Conservation (phyloP, 2,797 vertebrate species). For the Hypotaenidia philippensis region DNA sequence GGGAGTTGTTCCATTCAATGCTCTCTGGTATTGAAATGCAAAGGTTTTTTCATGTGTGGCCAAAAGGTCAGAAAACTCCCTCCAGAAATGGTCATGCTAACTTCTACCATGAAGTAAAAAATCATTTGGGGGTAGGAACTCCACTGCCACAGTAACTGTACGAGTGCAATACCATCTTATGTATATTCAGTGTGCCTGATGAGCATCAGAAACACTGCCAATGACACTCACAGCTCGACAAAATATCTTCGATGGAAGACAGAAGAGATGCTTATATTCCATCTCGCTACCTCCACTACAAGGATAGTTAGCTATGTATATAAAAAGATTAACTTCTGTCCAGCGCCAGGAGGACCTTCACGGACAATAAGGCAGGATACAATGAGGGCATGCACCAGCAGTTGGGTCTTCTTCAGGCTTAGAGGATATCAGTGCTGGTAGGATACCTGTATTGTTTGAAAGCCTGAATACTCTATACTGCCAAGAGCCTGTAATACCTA, state of each 20-base stretch:
- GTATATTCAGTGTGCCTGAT: background rate
- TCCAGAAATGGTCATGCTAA: background rate
- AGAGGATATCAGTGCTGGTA: background rate
- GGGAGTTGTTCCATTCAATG: background rate
- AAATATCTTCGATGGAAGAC: background rate
- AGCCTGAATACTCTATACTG: background rate
- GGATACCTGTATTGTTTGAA: background rate
- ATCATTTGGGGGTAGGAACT: background rate
- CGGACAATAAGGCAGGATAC: background rate
- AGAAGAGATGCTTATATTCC: background rate
- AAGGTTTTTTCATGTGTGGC: background rate
- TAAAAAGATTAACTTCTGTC: background rate
- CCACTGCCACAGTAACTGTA: background rate
- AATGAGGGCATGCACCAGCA: background rate
- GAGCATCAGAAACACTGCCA: background rate
- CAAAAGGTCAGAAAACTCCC: background rate
- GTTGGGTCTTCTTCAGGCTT: background rate
- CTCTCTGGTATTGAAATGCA: background rate
- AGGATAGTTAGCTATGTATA: background rate
- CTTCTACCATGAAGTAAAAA: background rate
- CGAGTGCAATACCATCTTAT: background rate
- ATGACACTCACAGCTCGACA: background rate
- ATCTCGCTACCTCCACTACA: background rate
- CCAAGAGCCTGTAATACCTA: background rate
- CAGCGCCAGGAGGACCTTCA: background rate